A percentile compares a stretch with the other conserved stretches of the same genome.
These are phyloP conservation scores for Butorides virescens DNA, from an alignment of 2,113 vertebrate species.

Conservation along the genomic window DNA sequence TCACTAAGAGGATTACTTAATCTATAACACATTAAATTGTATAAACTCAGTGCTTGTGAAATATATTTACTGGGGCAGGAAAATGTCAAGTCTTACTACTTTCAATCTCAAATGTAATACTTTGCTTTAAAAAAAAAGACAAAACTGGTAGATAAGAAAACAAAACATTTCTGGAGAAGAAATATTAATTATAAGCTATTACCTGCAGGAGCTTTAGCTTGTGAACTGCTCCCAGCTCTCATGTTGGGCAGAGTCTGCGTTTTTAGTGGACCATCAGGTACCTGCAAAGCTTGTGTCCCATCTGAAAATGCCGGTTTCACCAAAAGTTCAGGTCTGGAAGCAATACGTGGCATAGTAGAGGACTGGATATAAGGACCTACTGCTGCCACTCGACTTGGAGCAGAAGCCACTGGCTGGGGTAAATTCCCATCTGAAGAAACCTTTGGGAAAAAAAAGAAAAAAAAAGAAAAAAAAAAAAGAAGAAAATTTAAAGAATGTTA, in stretches of 20 bases:
- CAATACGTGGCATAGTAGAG: constrained; percentile 90
- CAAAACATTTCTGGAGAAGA: background rate
- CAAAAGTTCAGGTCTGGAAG: constrained; percentile 84
- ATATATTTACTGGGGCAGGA: background rate
- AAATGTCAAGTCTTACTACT: background rate
- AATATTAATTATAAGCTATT: background rate
- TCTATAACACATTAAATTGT: background rate
- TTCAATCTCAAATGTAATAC: background rate
- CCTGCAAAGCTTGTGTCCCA: constrained; percentile 75
- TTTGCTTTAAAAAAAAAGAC: background rate
- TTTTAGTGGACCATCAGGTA: constrained; percentile 76
- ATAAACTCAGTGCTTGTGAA: background rate
- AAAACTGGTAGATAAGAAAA: background rate
- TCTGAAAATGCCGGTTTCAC: constrained; percentile 90
- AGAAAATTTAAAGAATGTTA: background rate
- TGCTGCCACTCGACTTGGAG: constrained; percentile 89
- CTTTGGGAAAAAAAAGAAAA: constrained; percentile 46
- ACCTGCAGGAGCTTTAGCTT: constrained; percentile 67
- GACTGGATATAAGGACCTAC: constrained; percentile 98
- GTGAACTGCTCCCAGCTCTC: constrained; percentile 67
- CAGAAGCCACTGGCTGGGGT: constrained; percentile 77
- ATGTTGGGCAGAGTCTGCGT: constrained; percentile 78
- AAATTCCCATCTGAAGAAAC: constrained; percentile 79
- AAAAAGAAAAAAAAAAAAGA: background rate
- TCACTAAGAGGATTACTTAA: background rate